Conservation (phyloP, 2,113 vertebrate species). For the Deroptyus accipitrinus region DNA sequence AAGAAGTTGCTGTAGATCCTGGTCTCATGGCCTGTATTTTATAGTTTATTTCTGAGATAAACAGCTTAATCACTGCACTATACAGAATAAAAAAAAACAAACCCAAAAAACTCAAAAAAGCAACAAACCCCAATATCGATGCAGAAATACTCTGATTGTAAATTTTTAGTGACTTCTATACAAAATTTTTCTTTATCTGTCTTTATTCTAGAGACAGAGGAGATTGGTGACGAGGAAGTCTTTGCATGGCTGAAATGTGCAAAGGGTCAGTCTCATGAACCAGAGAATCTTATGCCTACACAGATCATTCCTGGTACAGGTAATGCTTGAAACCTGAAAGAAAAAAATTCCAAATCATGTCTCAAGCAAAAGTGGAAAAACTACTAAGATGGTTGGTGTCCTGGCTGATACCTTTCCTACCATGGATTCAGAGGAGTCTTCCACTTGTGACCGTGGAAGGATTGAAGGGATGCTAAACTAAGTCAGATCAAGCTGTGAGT, state of each 20-base stretch:
- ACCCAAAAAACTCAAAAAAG: too few relatives aligned
- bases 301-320: slow-evolving; percentile 99
- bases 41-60: not conserved
- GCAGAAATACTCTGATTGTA: not conserved
- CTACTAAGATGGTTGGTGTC: not conserved
- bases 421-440: not conserved
- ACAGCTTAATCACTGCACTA: not conserved
- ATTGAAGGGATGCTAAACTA: not conserved
- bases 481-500: not conserved
- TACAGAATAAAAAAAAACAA: not conserved
- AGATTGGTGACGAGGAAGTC: slow-evolving; percentile 92
- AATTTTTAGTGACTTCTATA: not conserved
- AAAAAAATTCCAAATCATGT: not conserved
- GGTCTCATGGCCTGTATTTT: not conserved
- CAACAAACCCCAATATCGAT: not conserved
- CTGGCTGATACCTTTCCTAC: not conserved
- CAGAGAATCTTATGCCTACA: slow-evolving; percentile 98
- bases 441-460: not conserved
- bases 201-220: slow-evolving; percentile 84
- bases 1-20: not conserved
- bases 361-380: not conserved
- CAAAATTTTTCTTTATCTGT: not conserved
- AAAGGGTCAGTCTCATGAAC: slow-evolving; percentile 97
- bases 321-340: slow-evolving; percentile 63
- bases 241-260: slow-evolving; percentile 98